These are phyloP conservation scores for Tapirus terrestris DNA, from an alignment of 2,113 vertebrate genomes.

Conservation along the genomic window DNA sequence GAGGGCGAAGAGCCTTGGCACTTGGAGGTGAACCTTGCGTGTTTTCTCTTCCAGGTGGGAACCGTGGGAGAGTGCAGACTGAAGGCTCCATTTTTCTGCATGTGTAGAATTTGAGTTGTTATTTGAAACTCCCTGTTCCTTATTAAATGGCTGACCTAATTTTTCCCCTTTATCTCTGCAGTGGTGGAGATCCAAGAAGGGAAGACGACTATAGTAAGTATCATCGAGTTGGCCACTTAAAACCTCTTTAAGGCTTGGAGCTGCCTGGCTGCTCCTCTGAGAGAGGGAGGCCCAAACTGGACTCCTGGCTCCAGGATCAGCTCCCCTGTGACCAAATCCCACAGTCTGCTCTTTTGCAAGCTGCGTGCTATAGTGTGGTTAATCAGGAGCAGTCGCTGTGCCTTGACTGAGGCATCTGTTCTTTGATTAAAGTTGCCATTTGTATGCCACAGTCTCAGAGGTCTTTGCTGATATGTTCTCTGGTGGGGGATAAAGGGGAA, in stretches of 20 bases:
- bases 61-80: conserved; percentile 29
- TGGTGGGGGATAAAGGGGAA: conserved; percentile 55
- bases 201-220: conserved; percentile 88
- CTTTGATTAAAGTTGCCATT: conserved; percentile 63
- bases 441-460: conserved; percentile 48
- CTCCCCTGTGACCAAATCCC: conserved; percentile 64
- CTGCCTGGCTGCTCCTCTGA: conserved; percentile 37
- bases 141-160: conserved; percentile 75
- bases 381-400: conserved; percentile 57
- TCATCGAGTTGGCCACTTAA: not conserved
- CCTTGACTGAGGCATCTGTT: conserved; percentile 46
- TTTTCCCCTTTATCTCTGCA: conserved; percentile 77
- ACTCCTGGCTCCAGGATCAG: conserved; percentile 46
- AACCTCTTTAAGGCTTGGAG: conserved; percentile 44
- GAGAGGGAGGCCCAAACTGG: conserved; percentile 4
- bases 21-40: not conserved
- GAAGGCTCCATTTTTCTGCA: not conserved
- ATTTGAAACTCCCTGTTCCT: conserved; percentile 72
- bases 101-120: conserved; percentile 59
- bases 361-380: not conserved
- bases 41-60: not conserved
- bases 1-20: conserved; percentile 11
- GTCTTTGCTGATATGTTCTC: conserved; percentile 51
- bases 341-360: conserved; percentile 24
- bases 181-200: conserved; percentile 88